Conservation (phyloP, 2,113 vertebrate species). For the Antechinus stuartii region DNA sequence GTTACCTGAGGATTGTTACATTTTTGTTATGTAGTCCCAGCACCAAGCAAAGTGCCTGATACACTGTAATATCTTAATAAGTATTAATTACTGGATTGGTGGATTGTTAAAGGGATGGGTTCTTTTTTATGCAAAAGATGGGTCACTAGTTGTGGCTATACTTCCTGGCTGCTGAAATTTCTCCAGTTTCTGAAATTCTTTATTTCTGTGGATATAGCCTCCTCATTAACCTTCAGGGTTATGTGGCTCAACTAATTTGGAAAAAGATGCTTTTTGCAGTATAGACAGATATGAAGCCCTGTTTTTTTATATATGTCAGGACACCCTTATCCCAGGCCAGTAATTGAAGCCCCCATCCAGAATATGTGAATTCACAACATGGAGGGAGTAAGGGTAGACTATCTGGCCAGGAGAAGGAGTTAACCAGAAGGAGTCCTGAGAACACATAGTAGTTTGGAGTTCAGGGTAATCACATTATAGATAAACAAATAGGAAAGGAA, state of each 20-base stretch:
- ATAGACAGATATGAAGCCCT: neutral
- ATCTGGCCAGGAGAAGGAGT: neutral
- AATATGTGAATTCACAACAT: neutral
- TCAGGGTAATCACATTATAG: neutral
- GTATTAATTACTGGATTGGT: neutral
- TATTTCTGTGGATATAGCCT: neutral
- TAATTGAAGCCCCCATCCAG: neutral
- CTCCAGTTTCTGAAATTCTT: neutral
- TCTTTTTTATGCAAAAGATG: neutral
- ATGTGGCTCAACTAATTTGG: neutral
- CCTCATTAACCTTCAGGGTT: neutral
- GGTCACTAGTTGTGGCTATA: neutral
- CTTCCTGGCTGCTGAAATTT: neutral
- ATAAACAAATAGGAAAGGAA: neutral
- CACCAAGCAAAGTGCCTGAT: neutral
- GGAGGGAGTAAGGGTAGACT: neutral
- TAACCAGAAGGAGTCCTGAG: neutral
- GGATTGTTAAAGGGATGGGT: neutral
- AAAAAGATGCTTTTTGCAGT: neutral
- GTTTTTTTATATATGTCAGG: neutral
- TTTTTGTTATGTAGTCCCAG: neutral
- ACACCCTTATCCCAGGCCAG: neutral
- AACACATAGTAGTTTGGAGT: neutral
- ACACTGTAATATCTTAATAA: neutral
- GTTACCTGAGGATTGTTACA: neutral